Percentiles rank a stretch among this genome's conserved stretches.
These are phyloP conservation scores for Poecile atricapillus DNA, from an alignment of 2,113 vertebrate species.

Conservation along the genomic window DNA sequence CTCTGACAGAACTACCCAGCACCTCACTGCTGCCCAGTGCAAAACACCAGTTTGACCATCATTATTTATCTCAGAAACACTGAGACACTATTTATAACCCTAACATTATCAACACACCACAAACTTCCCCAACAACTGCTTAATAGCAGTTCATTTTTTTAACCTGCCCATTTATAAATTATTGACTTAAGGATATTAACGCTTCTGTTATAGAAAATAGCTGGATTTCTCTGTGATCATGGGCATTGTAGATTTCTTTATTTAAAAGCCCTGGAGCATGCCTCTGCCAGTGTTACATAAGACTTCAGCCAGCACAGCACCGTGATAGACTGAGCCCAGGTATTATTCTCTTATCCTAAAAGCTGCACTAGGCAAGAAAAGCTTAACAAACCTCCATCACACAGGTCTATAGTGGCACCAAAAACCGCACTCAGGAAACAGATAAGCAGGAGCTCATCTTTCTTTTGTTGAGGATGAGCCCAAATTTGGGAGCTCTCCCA, in stretches of 20 bases:
- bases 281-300: background rate
- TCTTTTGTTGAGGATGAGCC: background rate
- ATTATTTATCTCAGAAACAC: background rate
- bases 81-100: background rate
- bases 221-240: background rate
- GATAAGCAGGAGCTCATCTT: background rate
- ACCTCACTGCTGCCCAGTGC: background rate
- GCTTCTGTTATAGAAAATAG: background rate
- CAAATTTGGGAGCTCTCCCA: background rate
- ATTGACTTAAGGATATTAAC: background rate
- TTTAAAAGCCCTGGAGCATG: background rate
- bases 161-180: background rate
- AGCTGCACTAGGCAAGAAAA: background rate
- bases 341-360: background rate
- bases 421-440: accelerated
- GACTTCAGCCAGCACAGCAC: background rate
- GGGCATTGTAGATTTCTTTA: background rate
- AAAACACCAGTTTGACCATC: background rate
- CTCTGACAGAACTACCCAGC: background rate
- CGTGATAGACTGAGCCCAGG: background rate
- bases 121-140: background rate
- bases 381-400: background rate
- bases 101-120: background rate
- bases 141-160: background rate
- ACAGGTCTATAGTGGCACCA: background rate